Evolutionary conservation across 2,797 vertebrate genomes (phyloP).

Genomic region (Syndactyla subalaris): DNA sequence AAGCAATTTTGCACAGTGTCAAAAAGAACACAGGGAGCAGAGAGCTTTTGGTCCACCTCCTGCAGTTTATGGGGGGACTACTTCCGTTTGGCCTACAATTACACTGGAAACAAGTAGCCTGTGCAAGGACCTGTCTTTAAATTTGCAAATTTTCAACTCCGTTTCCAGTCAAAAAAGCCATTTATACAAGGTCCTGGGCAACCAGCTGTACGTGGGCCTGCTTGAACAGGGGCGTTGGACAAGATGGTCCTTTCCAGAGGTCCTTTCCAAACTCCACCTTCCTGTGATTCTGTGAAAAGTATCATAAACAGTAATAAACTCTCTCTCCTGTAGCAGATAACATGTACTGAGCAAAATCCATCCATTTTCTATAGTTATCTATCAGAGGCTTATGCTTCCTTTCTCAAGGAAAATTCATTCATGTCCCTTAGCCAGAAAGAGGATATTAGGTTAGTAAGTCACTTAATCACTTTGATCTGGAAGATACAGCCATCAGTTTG

Average conservation of each 20-base stretch:
- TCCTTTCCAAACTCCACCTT: neutral
- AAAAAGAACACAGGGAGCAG: neutral
- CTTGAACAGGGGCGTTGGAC: neutral
- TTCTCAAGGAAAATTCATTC: neutral
- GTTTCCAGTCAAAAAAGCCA: neutral
- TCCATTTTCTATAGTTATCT: neutral
- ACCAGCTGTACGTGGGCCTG: neutral
- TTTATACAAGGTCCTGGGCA: neutral
- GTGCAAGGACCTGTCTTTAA: neutral
- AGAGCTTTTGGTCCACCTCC: neutral
- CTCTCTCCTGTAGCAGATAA: neutral
- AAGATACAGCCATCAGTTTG: neutral
- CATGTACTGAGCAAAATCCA: neutral
- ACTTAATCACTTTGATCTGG: neutral
- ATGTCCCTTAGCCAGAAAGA: neutral
- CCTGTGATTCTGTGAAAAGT: neutral
- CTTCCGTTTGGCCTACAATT: neutral
- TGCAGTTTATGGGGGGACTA: neutral
- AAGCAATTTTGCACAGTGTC: neutral
- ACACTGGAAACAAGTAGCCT: neutral
- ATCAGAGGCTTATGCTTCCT: neutral
- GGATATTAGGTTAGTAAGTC: neutral
- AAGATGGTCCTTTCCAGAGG: neutral
- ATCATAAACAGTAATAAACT: neutral
- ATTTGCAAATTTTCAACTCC: neutral